Evolutionary conservation across 1,140 invertebrate genomes (phyloP).

Genomic region (Euschistus heros): DNA sequence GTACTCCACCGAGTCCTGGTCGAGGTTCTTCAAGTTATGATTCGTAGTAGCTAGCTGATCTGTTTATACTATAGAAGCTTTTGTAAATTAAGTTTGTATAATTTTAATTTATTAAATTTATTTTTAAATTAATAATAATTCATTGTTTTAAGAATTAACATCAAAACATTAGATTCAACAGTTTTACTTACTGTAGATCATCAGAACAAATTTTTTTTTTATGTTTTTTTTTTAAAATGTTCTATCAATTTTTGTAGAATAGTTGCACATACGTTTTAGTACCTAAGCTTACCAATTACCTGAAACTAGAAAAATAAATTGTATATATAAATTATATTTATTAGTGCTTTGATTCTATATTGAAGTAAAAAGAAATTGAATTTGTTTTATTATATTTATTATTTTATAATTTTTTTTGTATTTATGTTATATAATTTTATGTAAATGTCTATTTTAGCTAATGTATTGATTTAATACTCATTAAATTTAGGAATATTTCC

Average conservation of each 20-base stretch:
- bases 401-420: conserved; percentile 2
- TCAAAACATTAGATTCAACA: too few species aligned
- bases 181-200: too few species aligned
- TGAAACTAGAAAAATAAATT: conserved; percentile 5
- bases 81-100: too few species aligned
- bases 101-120: too few species aligned
- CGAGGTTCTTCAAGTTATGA: conserved; percentile 60
- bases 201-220: too few species aligned
- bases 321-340: conserved; percentile 1
- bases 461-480: conserved; percentile 5
- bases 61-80: too few species aligned
- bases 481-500: conserved; percentile 7
- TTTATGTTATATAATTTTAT: conserved; percentile 2
- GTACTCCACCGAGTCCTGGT: conserved; percentile 61
- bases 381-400: conserved; percentile 4
- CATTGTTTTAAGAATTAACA: too few species aligned
- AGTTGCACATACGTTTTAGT: conserved; percentile 1
- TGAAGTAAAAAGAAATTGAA: not conserved
- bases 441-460: conserved; percentile 2
- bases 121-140: too few species aligned
- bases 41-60: conserved; percentile 31
- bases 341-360: not conserved
- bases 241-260: not conserved
- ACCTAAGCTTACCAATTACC: conserved; percentile 5
- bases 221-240: not conserved